These are phyloP conservation scores for Ptiloglossa arizonensis DNA, from an alignment of 1,140 invertebrate genomes.

Conservation along the genomic window DNA sequence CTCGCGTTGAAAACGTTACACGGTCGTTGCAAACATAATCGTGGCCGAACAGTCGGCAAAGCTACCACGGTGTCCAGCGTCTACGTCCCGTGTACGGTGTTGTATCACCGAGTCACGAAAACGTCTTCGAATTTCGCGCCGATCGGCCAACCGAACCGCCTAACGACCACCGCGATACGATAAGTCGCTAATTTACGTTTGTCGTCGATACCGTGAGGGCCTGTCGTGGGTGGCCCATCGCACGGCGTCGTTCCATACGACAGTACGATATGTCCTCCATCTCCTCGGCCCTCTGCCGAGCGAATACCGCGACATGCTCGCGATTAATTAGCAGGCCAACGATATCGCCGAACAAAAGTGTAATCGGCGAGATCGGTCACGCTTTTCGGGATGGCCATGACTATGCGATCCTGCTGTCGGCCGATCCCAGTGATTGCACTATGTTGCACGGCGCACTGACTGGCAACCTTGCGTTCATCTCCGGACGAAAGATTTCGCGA, in stretches of 20 bases:
- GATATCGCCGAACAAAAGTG: slow-evolving; percentile 67
- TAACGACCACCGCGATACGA: slow-evolving; percentile 69
- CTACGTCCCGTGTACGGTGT: not conserved
- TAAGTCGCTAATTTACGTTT: slow-evolving; percentile 79
- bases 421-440: slow-evolving; percentile 5
- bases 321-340: slow-evolving; percentile 77
- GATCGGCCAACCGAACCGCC: slow-evolving; percentile 23
- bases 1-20: too few species aligned
- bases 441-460: not conserved
- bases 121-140: slow-evolving; percentile 49
- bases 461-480: not conserved
- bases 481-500: not conserved
- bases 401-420: slow-evolving; percentile 15
- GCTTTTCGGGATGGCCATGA: slow-evolving; percentile 66
- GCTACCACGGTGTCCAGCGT: not conserved
- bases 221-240: slow-evolving; percentile 75
- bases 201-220: slow-evolving; percentile 68
- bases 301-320: slow-evolving; percentile 66
- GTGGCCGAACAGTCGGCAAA: not conserved
- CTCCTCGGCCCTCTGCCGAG: not conserved
- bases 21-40: too few species aligned
- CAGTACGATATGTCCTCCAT: slow-evolving; percentile 52
- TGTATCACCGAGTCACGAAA: slow-evolving; percentile 42
- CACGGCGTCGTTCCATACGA: slow-evolving; percentile 49
- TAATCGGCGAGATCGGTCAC: slow-evolving; percentile 73